Evolutionary conservation across 2,888 invertebrate genomes (phyloP), one percentile per base, ranked within the genome.

Genomic region (Phasia obesa): DNA sequence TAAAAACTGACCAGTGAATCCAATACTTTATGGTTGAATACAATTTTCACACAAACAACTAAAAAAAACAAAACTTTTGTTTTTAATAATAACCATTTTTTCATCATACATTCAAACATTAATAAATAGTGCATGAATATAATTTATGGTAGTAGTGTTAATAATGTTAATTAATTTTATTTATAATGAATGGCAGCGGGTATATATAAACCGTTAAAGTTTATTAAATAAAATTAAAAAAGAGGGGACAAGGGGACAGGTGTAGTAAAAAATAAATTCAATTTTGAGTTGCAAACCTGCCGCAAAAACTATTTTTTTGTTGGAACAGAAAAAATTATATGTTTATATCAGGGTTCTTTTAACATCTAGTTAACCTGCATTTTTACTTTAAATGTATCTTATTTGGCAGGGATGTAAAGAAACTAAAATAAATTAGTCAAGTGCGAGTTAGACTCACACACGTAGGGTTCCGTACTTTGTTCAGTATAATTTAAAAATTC

Each of bases 151-250:
- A 51, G 59, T 70, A 71, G 83, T 83, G 83, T 83, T 83, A 83
- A 83, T 83, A 75, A 79, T 75, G 60, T 83, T 79, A 83, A 83
- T 83, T 83, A 83, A 79, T 83, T 79, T 79, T 60, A 79, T 79
- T 79, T 79, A 67, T 59, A 53, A 67, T 60, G 57, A 78, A 64
- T 44, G 35, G 35, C 15, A 42, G 31, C 55, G 27, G 49, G 5
- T 6, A 57, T 25, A 57, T 25, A 25, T 42, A 27, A 19, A 27
- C 17, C 19, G 9, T 31, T 44, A 21, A 27, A 44, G 19, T 19
- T 11, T 71, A 38, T 73, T 19, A 42, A 73, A 35, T 47, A 6
- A 55, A 64, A 13, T 44, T 69, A 21, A 51, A 35, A 42, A 11
- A 11, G 35, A 11, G 5, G 3, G 3, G 9, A 35, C 35, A 35